phyloP scores from a whole-genome alignment of 2,113 vertebrate genomes.

The Glaucomys volans region DNA sequence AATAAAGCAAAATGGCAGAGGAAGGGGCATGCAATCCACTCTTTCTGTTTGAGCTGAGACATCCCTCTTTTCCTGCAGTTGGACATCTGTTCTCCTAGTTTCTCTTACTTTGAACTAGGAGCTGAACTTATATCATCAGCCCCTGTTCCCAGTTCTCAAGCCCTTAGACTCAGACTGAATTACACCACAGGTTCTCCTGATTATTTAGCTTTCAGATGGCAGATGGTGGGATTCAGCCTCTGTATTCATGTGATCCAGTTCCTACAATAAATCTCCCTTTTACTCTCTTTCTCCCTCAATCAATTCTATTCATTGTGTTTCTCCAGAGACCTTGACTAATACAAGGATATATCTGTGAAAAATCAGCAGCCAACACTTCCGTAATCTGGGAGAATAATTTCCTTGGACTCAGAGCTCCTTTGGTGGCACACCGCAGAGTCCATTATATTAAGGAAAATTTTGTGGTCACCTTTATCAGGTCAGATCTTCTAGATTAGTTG shows the following conservation, averaged over 20 bases:
- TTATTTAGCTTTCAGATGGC: neutral
- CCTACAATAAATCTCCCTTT: neutral
- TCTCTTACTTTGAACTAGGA: too few relatives aligned
- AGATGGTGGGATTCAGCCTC: neutral
- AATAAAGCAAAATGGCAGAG: neutral
- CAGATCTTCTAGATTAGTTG: neutral
- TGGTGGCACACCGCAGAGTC: too few relatives aligned
- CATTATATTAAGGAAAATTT: neutral
- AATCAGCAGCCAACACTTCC: neutral
- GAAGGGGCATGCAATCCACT: neutral
- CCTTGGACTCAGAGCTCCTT: neutral
- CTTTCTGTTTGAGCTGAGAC: neutral
- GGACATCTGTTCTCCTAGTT: neutral
- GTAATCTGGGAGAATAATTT: neutral
- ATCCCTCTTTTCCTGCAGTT: neutral
- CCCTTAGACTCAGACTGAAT: neutral
- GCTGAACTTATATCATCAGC: neutral
- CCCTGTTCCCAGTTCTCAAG: neutral
- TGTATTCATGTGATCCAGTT: neutral
- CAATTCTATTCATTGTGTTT: neutral
- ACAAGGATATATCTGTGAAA: neutral
- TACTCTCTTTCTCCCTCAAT: neutral
- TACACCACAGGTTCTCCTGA: accelerated
- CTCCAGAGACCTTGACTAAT: neutral
- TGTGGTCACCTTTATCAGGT: neutral